Evolutionary conservation across 2,888 invertebrate species (phyloP).

Genomic region (Habroteleia sp.): DNA sequence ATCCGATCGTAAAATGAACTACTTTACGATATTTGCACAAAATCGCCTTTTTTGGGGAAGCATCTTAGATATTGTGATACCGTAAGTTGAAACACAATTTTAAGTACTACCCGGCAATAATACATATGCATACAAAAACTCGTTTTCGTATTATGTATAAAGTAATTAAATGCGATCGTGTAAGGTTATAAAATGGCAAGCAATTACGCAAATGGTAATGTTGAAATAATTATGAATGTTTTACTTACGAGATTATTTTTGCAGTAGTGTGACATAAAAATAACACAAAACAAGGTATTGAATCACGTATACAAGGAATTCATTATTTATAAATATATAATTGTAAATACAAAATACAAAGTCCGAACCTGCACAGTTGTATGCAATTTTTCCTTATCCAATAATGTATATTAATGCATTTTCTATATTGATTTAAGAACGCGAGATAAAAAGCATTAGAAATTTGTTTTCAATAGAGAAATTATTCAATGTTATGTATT

Average conservation of each 20-base stretch:
- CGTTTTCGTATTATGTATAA: slow-evolving; percentile 38
- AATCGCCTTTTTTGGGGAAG: slow-evolving; percentile 45
- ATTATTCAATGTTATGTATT: too few species aligned
- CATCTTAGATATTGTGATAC: slow-evolving; percentile 32
- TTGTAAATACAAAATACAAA: too few species aligned
- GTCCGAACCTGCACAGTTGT: too few species aligned
- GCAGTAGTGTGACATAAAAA: slow-evolving; percentile 2
- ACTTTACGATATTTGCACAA: slow-evolving; percentile 39
- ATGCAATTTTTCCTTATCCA: too few species aligned
- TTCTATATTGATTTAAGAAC: too few species aligned
- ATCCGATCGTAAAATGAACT: slow-evolving; percentile 27
- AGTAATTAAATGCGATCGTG: slow-evolving; percentile 25
- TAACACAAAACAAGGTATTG: slow-evolving; percentile 3
- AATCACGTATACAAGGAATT: too few species aligned
- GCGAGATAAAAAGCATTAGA: too few species aligned
- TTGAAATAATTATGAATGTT: slow-evolving; percentile 21
- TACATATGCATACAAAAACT: slow-evolving; percentile 9
- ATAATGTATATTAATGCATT: too few species aligned
- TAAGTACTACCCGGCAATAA: slow-evolving; percentile 9
- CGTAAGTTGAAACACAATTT: slow-evolving; percentile 14
- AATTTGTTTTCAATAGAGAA: too few species aligned
- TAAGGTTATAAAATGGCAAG: slow-evolving; percentile 2
- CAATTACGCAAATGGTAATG: slow-evolving; percentile 23
- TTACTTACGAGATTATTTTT: slow-evolving; percentile 5
- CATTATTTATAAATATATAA: too few species aligned